phyloP scores from a whole-genome alignment of 2,113 vertebrate species.

The Lampris megalopsis region DNA sequence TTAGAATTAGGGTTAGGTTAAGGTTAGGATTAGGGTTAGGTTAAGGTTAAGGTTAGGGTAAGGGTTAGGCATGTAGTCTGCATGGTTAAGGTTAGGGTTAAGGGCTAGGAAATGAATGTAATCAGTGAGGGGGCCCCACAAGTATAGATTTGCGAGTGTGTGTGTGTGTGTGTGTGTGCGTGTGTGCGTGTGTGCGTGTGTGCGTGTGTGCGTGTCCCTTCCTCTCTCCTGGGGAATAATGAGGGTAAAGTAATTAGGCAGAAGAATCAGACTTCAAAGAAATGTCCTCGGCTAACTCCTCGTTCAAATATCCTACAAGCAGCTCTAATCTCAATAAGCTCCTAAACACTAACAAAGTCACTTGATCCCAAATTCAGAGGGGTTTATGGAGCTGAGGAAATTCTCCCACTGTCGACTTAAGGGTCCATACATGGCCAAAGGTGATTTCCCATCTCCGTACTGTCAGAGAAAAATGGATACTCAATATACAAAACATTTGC shows the following conservation, averaged over 20 bases:
- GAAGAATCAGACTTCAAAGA: neutral
- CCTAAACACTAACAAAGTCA: neutral
- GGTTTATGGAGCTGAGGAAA: neutral
- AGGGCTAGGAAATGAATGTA: too few relatives aligned
- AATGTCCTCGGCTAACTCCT: neutral
- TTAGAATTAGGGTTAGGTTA: too few relatives aligned
- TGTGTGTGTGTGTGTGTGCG: neutral
- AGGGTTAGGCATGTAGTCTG: too few relatives aligned
- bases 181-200: slow-evolving; percentile 8
- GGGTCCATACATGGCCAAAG: neutral
- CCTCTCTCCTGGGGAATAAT: neutral
- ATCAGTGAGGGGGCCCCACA: too few relatives aligned
- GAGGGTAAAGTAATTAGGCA: slow-evolving; percentile 35
- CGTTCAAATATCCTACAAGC: neutral
- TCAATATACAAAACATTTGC: too few relatives aligned
- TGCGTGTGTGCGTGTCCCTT: neutral
- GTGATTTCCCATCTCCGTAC: too few relatives aligned
- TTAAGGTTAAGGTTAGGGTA: too few relatives aligned
- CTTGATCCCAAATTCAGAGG: too few relatives aligned
- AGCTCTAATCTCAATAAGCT: neutral
- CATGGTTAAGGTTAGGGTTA: too few relatives aligned
- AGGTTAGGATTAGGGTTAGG: too few relatives aligned
- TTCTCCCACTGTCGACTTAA: too few relatives aligned
- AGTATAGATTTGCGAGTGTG: neutral
- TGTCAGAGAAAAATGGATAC: too few relatives aligned